Conservation (phyloP, 2,797 vertebrate species). For the Trichosurus vulpecula region DNA sequence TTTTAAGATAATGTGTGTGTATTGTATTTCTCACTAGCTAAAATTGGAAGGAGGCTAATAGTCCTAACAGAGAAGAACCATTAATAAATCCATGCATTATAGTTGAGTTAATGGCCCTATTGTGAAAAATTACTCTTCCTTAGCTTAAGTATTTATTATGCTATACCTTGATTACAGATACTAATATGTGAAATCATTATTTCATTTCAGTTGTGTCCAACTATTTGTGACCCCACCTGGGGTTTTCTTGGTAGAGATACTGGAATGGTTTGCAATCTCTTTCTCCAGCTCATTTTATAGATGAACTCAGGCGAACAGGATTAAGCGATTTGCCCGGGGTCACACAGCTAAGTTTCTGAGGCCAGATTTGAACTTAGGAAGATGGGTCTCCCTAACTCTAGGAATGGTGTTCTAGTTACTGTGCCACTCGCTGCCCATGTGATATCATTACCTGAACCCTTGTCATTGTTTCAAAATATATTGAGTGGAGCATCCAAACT, state of each 20-base stretch:
- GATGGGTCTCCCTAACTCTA: neutral
- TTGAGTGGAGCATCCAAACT: neutral
- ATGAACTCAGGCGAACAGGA: neutral
- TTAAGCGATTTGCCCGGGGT: neutral
- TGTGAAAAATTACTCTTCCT: neutral
- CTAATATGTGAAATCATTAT: neutral
- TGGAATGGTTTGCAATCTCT: neutral
- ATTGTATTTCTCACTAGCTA: neutral
- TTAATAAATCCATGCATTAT: neutral
- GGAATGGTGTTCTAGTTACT: neutral
- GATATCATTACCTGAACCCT: neutral
- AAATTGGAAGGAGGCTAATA: neutral
- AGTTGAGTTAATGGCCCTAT: neutral
- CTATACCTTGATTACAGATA: neutral
- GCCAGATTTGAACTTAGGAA: neutral
- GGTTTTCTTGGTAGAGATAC: neutral
- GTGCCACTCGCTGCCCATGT: neutral
- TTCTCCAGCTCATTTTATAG: neutral
- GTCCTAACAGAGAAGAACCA: neutral
- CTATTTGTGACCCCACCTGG: neutral
- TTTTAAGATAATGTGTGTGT: neutral
- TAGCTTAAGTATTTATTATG: neutral
- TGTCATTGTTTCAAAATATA: neutral
- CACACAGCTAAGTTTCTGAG: neutral
- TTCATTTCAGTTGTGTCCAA: neutral